A percentile compares a stretch with the other conserved stretches of the same genome.
phyloP scores from a whole-genome alignment of 2,888 invertebrate genomes.

The Lasioglossum figueresi region DNA sequence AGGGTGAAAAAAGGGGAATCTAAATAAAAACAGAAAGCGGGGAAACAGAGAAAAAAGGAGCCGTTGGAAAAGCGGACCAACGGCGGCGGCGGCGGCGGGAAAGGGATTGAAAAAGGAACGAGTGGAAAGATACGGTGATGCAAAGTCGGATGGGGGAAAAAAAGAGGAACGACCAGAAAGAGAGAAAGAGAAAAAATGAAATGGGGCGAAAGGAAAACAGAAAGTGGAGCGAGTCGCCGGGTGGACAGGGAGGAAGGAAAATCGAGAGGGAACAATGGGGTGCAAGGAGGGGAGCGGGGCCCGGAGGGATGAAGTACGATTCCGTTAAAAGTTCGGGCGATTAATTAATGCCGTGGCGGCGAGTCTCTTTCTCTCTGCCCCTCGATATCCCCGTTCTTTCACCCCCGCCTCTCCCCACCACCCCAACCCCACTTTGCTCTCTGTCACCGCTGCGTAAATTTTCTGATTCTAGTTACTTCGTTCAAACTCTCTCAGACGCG shows the following conservation, averaged over 20 bases:
- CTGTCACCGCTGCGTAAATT: constrained; percentile 35
- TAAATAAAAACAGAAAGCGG: constrained; percentile 19
- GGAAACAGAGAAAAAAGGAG: background rate
- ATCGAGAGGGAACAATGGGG: constrained; percentile 24
- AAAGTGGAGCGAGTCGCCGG: constrained; percentile 1
- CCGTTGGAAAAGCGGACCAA: background rate
- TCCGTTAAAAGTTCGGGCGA: constrained; percentile 78
- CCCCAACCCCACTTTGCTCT: background rate
- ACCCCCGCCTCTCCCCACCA: background rate
- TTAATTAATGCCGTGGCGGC: constrained; percentile 74
- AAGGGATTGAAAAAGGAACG: constrained; percentile 3
- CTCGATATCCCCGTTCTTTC: background rate
- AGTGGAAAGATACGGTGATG: constrained; percentile 30
- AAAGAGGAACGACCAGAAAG: constrained; percentile 16
- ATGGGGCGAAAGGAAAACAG: constrained; percentile 9
- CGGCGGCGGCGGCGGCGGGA: background rate
- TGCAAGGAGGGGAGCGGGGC: background rate
- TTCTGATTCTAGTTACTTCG: constrained; percentile 55
- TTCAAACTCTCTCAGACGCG: constrained; percentile 55
- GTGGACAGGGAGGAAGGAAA: background rate
- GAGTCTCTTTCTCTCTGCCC: constrained; percentile 24
- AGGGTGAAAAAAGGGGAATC: background rate
- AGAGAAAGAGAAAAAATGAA: background rate
- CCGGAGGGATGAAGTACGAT: constrained; percentile 61
- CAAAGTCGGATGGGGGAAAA: constrained; percentile 15